Percentiles rank a stretch among this genome's conserved stretches.
phyloP scores from a whole-genome alignment of 2,888 invertebrate species.

The Sipha maydis region DNA sequence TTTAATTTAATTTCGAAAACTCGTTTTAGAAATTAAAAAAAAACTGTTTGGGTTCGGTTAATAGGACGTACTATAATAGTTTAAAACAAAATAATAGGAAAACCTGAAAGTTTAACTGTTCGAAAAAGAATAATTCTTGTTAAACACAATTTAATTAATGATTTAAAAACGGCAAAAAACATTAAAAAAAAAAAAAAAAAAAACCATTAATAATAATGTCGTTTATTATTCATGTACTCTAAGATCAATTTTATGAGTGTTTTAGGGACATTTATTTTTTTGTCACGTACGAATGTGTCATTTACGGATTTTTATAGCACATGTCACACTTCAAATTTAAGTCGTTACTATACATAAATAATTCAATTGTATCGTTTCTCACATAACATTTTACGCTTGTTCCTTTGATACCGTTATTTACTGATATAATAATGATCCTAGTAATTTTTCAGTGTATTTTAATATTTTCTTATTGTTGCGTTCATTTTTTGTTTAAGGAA shows the following conservation, averaged over 20 bases:
- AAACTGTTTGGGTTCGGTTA: not conserved
- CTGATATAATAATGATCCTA: too few relatives aligned
- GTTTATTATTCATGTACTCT: not conserved
- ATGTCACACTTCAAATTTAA: not conserved
- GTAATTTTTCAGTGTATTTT: too few relatives aligned
- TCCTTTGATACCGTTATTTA: not conserved
- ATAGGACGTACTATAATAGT: not conserved
- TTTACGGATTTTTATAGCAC: not conserved
- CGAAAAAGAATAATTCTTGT: not conserved
- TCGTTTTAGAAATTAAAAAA: too few relatives aligned
- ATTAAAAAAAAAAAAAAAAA: not conserved
- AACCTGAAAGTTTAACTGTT: not conserved
- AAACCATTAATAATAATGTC: not conserved
- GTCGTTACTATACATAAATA: not conserved
- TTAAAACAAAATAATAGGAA: not conserved
- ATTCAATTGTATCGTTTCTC: not conserved
- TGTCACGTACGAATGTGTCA: not conserved
- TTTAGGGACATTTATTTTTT: too few relatives aligned
- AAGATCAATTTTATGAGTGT: not conserved
- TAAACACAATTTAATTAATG: not conserved
- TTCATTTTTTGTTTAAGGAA: too few relatives aligned
- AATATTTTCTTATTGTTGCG: too few relatives aligned
- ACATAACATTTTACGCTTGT: not conserved
- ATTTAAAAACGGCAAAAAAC: not conserved
- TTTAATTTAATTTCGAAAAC: not conserved